These are phyloP conservation scores for Drosophila burlai DNA, from an alignment of 1,140 invertebrate species.

Conservation along the genomic window DNA sequence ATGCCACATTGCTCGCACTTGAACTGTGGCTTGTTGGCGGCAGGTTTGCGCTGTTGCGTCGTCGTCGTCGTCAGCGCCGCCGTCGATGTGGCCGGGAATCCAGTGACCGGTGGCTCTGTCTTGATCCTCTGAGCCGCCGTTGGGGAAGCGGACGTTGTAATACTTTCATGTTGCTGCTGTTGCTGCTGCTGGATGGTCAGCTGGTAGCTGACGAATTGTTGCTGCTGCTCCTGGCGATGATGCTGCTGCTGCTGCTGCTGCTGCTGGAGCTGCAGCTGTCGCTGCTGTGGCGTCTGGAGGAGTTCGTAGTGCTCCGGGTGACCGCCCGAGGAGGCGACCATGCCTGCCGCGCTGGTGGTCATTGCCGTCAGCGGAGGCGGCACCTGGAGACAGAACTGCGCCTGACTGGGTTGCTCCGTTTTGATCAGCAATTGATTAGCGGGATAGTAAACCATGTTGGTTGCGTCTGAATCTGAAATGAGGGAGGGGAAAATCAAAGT, in stretches of 20 bases:
- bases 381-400: conserved; percentile 71
- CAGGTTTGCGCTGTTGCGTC: conserved; percentile 52
- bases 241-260: conserved; percentile 11
- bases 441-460: conserved; percentile 84
- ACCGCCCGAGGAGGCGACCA: conserved; percentile 32
- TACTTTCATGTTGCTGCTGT: conserved; percentile 66
- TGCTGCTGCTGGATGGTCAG: conserved; percentile 54
- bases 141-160: conserved; percentile 55
- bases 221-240: conserved; percentile 41
- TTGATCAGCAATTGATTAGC: conserved; percentile 83
- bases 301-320: conserved; percentile 72
- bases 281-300: conserved; percentile 71
- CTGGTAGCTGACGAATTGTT: conserved; percentile 59
- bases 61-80: neutral
- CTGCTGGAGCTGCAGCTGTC: conserved; percentile 58
- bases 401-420: conserved; percentile 77
- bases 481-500: neutral
- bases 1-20: conserved; percentile 87
- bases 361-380: conserved; percentile 49
- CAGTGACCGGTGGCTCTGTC: conserved; percentile 35
- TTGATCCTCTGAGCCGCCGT: conserved; percentile 49
- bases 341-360: conserved; percentile 7
- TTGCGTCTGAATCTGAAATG: conserved; percentile 67
- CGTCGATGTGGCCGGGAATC: conserved; percentile 8
- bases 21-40: conserved; percentile 79